Percentiles rank a stretch among this genome's conserved stretches.
Conservation (phyloP, 1,140 invertebrate species). For the Macrobrachium nipponense region DNA sequence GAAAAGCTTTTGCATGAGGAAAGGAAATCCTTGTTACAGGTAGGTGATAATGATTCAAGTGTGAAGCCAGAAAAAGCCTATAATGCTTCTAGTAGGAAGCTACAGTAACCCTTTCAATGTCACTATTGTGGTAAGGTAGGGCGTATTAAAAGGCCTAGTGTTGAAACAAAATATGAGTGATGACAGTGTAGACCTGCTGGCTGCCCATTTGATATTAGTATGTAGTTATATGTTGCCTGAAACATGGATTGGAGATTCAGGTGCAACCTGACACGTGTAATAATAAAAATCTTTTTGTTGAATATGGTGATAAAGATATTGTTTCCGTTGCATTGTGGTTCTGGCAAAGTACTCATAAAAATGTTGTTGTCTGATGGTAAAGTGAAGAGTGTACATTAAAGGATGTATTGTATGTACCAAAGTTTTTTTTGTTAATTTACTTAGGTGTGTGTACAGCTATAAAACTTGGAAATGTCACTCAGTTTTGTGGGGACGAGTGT, state of each 20-base stretch:
- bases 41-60: no score
- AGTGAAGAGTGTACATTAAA: conserved; percentile 7
- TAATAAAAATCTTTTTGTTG: background rate
- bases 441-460: no score
- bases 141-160: conserved; percentile 14
- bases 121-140: conserved; percentile 12
- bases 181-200: conserved; percentile 2
- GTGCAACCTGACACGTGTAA: conserved; percentile 27
- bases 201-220: conserved; percentile 9
- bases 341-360: conserved; percentile 18
- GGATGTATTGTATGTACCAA: conserved; percentile 18
- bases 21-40: no score
- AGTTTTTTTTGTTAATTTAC: background rate
- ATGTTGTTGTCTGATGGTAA: conserved; percentile 23
- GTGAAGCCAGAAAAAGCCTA: no score
- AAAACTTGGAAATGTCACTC: no score
- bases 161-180: background rate
- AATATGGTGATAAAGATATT: no score
- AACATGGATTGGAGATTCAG: conserved; percentile 23
- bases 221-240: background rate
- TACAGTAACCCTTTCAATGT: background rate
- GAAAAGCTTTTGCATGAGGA: no score
- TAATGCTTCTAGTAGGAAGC: no score
- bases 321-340: conserved; percentile 12
- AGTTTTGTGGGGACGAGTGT: no score